These are phyloP conservation scores for Hippocampus kuda DNA, from an alignment of 2,797 vertebrate species.

Conservation along the genomic window DNA sequence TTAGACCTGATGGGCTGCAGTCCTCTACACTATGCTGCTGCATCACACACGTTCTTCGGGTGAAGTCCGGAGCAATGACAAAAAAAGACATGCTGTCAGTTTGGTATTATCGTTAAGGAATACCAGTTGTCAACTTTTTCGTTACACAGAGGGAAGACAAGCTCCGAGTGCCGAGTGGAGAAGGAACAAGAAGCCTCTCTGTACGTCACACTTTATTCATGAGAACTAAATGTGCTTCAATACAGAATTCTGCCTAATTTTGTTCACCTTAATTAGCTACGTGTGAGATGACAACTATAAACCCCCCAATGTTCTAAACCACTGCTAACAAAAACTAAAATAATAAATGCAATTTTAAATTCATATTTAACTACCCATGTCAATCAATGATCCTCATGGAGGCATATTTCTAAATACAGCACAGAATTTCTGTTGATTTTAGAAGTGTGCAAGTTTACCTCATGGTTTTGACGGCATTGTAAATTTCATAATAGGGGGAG, in stretches of 20 bases:
- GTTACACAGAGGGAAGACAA: constrained; percentile 68
- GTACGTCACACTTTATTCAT: constrained; percentile 62
- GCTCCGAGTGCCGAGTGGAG: constrained; percentile 67
- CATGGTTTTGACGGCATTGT: not conserved
- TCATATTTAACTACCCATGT: not conserved
- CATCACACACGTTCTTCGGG: constrained; percentile 85
- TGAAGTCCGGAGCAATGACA: constrained; percentile 42
- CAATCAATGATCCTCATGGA: not conserved
- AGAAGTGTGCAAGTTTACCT: not conserved
- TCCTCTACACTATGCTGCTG: constrained; percentile 87
- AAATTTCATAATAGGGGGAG: not conserved
- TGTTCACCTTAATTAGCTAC: not conserved
- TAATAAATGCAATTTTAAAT: not conserved
- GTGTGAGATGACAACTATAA: not conserved
- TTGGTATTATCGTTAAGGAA: not conserved
- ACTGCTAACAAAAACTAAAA: not conserved
- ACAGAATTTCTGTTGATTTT: not conserved
- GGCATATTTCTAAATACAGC: not conserved
- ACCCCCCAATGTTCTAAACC: too few species aligned
- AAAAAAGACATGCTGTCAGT: not conserved
- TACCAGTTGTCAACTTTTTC: constrained; percentile 9
- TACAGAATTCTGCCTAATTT: not conserved
- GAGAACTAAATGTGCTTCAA: not conserved
- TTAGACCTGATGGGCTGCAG: constrained; percentile 84
- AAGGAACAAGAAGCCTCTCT: constrained; percentile 85